phyloP scores from a whole-genome alignment of 1,140 invertebrate species.

The Zaprionus nigranus region DNA sequence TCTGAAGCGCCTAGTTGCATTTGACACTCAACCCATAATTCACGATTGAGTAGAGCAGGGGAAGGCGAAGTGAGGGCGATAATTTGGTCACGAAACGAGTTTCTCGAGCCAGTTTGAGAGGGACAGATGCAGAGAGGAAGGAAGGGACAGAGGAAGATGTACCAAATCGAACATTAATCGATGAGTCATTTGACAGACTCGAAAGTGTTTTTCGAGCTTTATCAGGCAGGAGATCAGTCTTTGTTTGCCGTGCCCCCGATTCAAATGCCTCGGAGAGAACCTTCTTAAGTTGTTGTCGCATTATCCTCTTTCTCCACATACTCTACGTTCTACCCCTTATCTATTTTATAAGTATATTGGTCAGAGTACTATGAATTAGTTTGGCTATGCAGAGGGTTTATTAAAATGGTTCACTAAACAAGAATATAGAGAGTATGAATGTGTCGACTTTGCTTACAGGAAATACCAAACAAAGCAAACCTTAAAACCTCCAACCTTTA shows the following conservation, averaged over 20 bases:
- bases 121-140: not conserved
- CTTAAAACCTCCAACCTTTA: no score
- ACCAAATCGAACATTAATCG: slow-evolving; percentile 39
- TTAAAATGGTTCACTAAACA: no score
- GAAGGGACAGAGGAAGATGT: not conserved
- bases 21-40: slow-evolving; percentile 54
- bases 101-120: not conserved
- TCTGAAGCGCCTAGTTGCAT: slow-evolving; percentile 49
- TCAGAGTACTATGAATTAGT: no score
- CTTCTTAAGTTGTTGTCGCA: slow-evolving; percentile 1
- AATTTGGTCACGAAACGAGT: slow-evolving; percentile 52
- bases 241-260: slow-evolving; percentile 32
- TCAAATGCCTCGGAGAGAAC: slow-evolving; percentile 14
- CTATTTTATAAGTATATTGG: no score
- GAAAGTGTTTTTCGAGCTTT: slow-evolving; percentile 16
- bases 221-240: slow-evolving; percentile 4
- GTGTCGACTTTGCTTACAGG: no score
- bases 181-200: slow-evolving; percentile 50
- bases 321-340: no score
- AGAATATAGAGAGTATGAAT: no score
- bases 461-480: no score
- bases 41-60: slow-evolving; percentile 3
- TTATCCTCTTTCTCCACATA: no score
- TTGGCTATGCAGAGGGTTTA: no score
- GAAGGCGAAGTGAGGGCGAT: not conserved